Evolutionary conservation across 2,888 invertebrate species (phyloP), one percentile per base, ranked within the genome.

Genomic region (Bellardia pandia): DNA sequence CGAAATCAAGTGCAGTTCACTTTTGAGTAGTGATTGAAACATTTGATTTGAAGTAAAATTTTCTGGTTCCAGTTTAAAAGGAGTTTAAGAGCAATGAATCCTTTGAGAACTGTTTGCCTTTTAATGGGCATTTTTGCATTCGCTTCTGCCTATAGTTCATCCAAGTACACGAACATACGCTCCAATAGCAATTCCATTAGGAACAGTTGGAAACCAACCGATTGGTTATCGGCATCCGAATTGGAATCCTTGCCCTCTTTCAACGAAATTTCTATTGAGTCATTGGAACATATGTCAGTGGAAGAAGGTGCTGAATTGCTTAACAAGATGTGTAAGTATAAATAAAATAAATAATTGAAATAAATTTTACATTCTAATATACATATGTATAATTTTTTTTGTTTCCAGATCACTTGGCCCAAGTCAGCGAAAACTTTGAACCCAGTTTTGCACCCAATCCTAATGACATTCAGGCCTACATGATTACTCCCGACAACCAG

Each of bases 261-360:
- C 37, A 89, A 92, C 77, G 90, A 92, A 7, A 83, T 92, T 42
- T 90, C 89, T n/a, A 33, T 91, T 64, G 86, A 90, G 45, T 89
- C 89, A 30, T 86, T 92, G 89, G 92, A 92, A 89, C 85, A 23
- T 80, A 91, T 92, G 92, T 75, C 90, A 2, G 72, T 90, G 7
- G 86, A 89, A 66, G 90, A 90, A 62, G 92, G 92, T 40, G 92
- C 92, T 30, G 89, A 90, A 76, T 89, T 91, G 48, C 37, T 91
- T 77, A 89, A 91, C 75, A 89, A 90, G 88, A 77, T 92, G 74
- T 92, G 92, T 92, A 89, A 90, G 92, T 91, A 86, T 14, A 5
- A 40, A 48, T 76, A 45, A 91, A 88, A 51, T 16, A 6, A 53
- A n/a, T 14, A 53, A 60, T 33, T 51, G n/a, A 3, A 0, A 23